Evolutionary conservation across 2,888 invertebrate species (phyloP).

Genomic region (Aspidiotus destructor): DNA sequence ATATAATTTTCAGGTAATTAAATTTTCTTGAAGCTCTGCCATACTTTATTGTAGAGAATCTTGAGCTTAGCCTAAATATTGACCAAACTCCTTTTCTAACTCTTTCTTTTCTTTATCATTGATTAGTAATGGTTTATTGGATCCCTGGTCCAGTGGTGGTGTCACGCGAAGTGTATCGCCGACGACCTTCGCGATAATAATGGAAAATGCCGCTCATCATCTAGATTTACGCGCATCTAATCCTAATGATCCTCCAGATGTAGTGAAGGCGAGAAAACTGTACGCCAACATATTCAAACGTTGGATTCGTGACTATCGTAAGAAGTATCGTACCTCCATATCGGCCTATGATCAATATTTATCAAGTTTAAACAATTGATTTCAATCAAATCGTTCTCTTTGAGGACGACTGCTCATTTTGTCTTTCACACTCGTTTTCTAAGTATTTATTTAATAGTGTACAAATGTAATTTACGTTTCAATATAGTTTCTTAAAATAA

Average conservation of each 20-base stretch:
- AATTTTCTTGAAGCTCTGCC: background rate
- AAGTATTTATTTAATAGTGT: too few relatives aligned
- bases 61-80: background rate
- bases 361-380: too few relatives aligned
- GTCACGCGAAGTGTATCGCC: constrained; percentile 59
- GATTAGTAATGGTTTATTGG: constrained; percentile 67
- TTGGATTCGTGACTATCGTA: constrained; percentile 47
- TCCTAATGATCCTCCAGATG: constrained; percentile 56
- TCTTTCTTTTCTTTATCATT: background rate
- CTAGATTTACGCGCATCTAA: constrained; percentile 63
- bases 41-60: background rate
- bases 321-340: background rate
- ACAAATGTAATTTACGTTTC: too few relatives aligned
- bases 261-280: constrained; percentile 52
- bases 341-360: too few relatives aligned
- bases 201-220: constrained; percentile 78
- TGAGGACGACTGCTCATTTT: too few relatives aligned
- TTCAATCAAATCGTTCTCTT: too few relatives aligned
- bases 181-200: constrained; percentile 57
- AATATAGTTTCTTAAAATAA: too few relatives aligned
- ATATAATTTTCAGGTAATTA: constrained; percentile 49
- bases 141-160: constrained; percentile 83
- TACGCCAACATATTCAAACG: constrained; percentile 53
- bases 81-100: too few relatives aligned
- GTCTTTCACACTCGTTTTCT: too few relatives aligned